A percentile compares a stretch with the other conserved stretches of the same genome.
phyloP scores from a whole-genome alignment of 2,888 invertebrate genomes.

The Philaethria dido region DNA sequence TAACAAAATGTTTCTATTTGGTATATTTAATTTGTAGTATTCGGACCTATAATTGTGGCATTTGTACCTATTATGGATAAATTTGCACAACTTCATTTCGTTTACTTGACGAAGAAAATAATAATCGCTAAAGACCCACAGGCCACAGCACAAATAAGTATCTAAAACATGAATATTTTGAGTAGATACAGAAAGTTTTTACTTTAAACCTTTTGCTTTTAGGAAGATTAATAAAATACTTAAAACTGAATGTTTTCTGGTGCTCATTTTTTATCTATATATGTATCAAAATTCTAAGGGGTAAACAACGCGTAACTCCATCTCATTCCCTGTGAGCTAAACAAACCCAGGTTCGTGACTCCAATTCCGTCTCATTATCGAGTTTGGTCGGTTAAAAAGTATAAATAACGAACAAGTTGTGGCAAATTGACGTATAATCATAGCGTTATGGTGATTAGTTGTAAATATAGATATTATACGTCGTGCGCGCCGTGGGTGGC shows the following conservation, averaged over 20 bases:
- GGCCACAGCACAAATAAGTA: too few species aligned
- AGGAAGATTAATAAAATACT: not conserved
- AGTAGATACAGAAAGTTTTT: too few species aligned
- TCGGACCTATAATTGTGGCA: too few species aligned
- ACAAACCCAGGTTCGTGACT: conserved; percentile 51
- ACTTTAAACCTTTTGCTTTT: too few species aligned
- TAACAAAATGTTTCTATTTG: too few species aligned
- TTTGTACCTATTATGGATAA: too few species aligned
- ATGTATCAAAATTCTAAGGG: not conserved
- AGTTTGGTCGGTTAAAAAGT: conserved; percentile 78
- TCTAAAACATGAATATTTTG: too few species aligned
- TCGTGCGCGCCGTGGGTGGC: conserved; percentile 51
- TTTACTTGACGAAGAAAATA: too few species aligned
- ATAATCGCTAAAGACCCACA: too few species aligned
- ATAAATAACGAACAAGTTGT: conserved; percentile 74
- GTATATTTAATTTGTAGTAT: too few species aligned
- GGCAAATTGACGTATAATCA: conserved; percentile 80
- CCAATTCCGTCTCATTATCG: conserved; percentile 76
- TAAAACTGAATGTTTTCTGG: too few species aligned
- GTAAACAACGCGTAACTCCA: not conserved
- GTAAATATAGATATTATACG: conserved; percentile 78
- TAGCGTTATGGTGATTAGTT: conserved; percentile 68
- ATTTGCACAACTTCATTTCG: too few species aligned
- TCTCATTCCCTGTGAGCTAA: conserved; percentile 42
- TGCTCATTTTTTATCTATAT: not conserved